These are phyloP conservation scores for Xanthia icteritia DNA, from an alignment of 2,888 invertebrate genomes.

Conservation along the genomic window DNA sequence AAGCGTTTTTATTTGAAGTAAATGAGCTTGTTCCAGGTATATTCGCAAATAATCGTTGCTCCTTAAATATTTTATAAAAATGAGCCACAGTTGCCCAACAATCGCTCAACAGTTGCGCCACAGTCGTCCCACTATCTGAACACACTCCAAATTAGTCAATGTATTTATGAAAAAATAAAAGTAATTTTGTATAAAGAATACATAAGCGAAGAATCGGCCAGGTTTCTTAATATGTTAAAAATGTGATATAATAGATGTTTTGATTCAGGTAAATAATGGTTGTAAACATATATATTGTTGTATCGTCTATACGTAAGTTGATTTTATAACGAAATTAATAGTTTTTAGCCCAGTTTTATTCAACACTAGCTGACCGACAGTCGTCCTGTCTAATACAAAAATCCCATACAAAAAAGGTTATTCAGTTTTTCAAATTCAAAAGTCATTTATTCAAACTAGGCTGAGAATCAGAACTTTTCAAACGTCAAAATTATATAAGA, in stretches of 20 bases:
- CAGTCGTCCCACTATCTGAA: constrained; percentile 54
- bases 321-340: constrained; percentile 55
- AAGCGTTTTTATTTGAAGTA: constrained; percentile 13
- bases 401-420: not conserved
- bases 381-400: not conserved
- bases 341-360: constrained; percentile 59
- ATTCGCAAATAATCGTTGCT: constrained; percentile 17
- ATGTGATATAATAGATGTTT: constrained; percentile 76
- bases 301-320: constrained; percentile 74
- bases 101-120: constrained; percentile 29
- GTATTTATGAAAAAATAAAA: constrained; percentile 59
- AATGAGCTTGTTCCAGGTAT: not conserved
- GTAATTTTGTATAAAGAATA: constrained; percentile 65
- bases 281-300: constrained; percentile 73
- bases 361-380: too few species aligned
- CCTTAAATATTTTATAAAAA: not conserved
- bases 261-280: constrained; percentile 74
- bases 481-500: too few species aligned
- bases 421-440: not conserved
- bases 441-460: too few species aligned
- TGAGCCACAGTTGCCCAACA: constrained; percentile 17
- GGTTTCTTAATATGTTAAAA: constrained; percentile 75
- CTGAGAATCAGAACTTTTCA: too few species aligned
- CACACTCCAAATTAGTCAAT: constrained; percentile 66
- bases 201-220: constrained; percentile 72